Conservation (phyloP, 1,140 invertebrate genomes). For the Zaprionus gabonicus region DNA sequence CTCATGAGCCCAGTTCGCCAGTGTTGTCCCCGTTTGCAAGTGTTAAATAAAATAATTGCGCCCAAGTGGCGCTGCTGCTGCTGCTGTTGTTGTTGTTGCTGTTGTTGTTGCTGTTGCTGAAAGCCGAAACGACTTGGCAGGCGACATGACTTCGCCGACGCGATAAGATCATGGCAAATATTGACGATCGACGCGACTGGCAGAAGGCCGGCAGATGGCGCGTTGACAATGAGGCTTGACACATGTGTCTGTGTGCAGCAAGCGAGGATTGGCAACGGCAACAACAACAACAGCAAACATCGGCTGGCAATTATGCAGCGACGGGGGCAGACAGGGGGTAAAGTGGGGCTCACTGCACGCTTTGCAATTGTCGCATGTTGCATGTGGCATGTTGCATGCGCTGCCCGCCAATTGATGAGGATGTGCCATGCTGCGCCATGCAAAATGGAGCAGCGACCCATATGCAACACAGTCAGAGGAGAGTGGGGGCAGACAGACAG, state of each 20-base stretch:
- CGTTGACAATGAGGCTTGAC: slow-evolving; percentile 76
- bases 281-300: slow-evolving; percentile 43
- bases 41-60: slow-evolving; percentile 78
- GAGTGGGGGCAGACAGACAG: not conserved
- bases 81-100: not conserved
- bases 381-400: slow-evolving; percentile 46
- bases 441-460: slow-evolving; percentile 78
- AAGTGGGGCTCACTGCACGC: slow-evolving; percentile 28
- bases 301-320: slow-evolving; percentile 78
- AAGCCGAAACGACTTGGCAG: slow-evolving; percentile 59
- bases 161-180: slow-evolving; percentile 82
- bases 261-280: slow-evolving; percentile 49
- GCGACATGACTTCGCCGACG: slow-evolving; percentile 75
- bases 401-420: slow-evolving; percentile 70
- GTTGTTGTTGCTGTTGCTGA: slow-evolving; percentile 25
- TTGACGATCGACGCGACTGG: slow-evolving; percentile 64
- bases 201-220: slow-evolving; percentile 54
- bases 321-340: slow-evolving; percentile 2
- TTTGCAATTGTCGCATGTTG: slow-evolving; percentile 49
- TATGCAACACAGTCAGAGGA: slow-evolving; percentile 49
- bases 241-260: slow-evolving; percentile 53
- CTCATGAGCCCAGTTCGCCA: slow-evolving; percentile 37
- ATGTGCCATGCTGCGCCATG: slow-evolving; percentile 48
- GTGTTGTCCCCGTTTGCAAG: slow-evolving; percentile 54
- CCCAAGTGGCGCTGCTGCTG: slow-evolving; percentile 58